Base-by-base conservation (phyloP, 2,797 vertebrate species). In the Spinibarbus caldwelli region DNA sequence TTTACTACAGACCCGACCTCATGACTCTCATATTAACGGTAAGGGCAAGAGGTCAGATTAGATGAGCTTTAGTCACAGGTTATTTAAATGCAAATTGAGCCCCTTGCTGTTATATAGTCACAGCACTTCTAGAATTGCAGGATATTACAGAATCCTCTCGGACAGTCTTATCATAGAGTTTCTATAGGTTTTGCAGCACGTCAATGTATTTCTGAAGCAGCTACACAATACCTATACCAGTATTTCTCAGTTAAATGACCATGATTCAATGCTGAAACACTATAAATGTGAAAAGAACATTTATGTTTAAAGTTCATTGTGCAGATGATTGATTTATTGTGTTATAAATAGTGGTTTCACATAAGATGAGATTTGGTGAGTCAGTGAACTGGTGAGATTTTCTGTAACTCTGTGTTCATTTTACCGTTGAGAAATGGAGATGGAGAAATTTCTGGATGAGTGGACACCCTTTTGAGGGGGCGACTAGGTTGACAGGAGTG, bases 41-140 rank as follows among this genome's bases (percentile, higher is more conserved):
- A 31, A 29, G 67, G 66, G 41, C 17, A 5, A 73, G 54, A 73
- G 68, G 73, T 85, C 68, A 80, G 31, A 23, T 64, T 21, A 17
- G 77, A 80, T 80, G 83, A 71, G 41, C 77, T 85, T 64, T 43
- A 78, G 80, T 70, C 80, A 71, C 54, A 72, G 75, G 73, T 64
- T 57, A 79, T 85, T 85, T 82, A 78, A 78, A 78, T 85, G 86
- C 84, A 85, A 83, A 82, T 85, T 8, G 15, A 83, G 36, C 66
- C 54, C 26, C 80, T 84, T 31, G 75, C 49, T 78, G 80, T 17
- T 82, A 19, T 47, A 49, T n/a, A 64, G 71, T 52, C 57, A 23
- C 62, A 68, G 47, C 52, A 29, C 68, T 72, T 82, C 38, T 45
- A 38, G 66, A 68, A 43, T 36, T 4, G 72, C 31, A 49, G 31